Percentiles rank a stretch among this genome's conserved stretches.
phyloP scores from a whole-genome alignment of 2,797 vertebrate species.

The Alcedo quadribrachys region DNA sequence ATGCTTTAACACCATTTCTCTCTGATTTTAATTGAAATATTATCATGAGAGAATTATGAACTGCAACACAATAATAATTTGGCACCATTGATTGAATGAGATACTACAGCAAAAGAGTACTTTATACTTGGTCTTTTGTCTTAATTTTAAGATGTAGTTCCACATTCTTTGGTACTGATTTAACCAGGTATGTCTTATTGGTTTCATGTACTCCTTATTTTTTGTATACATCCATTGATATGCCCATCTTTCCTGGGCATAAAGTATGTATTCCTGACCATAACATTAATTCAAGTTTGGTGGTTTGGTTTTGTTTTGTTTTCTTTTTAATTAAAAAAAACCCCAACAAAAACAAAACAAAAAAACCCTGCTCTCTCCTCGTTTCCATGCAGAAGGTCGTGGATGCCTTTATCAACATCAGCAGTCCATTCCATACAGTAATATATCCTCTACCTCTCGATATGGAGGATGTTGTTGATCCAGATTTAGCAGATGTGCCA shows the following conservation, averaged over 20 bases:
- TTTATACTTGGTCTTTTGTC: neutral
- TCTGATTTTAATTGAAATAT: neutral
- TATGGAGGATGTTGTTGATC: neutral
- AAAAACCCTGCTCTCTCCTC: neutral
- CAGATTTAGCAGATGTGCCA: neutral
- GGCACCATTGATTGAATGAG: neutral
- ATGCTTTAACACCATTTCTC: neutral
- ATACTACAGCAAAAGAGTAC: neutral
- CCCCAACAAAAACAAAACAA: too few relatives aligned
- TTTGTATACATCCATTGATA: neutral
- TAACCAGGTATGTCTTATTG: neutral
- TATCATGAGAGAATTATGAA: neutral
- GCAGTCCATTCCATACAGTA: neutral
- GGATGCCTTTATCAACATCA: neutral
- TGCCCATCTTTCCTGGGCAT: too few relatives aligned
- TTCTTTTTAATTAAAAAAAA: too few relatives aligned
- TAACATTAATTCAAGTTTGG: too few relatives aligned
- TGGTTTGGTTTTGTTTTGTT: too few relatives aligned
- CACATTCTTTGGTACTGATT: neutral
- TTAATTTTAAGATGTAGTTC: neutral
- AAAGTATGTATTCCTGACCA: too few relatives aligned
- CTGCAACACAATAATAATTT: neutral
- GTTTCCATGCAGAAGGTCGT: neutral
- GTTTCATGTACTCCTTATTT: neutral
- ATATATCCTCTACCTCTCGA: neutral